Conservation (phyloP, 2,888 invertebrate species). For the Drosophila parthenogenetica region DNA sequence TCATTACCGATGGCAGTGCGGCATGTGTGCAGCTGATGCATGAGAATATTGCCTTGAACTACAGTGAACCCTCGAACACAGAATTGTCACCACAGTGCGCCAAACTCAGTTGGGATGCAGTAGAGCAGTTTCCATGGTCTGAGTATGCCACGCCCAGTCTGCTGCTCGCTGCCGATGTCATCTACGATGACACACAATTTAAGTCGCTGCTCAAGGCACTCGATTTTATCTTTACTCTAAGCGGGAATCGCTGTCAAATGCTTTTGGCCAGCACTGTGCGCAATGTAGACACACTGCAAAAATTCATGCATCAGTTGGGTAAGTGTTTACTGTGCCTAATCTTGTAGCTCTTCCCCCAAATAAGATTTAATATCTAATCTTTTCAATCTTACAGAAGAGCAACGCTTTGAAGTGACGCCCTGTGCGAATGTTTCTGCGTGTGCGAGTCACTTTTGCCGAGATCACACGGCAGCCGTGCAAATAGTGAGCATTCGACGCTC, state of each 20-base stretch:
- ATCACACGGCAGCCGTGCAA: slow-evolving; percentile 68
- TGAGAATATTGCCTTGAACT: slow-evolving; percentile 88
- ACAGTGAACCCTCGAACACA: slow-evolving; percentile 55
- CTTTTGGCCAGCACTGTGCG: slow-evolving; percentile 88
- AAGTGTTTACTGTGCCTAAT: slow-evolving; percentile 45
- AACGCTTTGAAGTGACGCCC: slow-evolving; percentile 58
- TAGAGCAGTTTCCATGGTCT: slow-evolving; percentile 79
- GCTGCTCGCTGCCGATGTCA: slow-evolving; percentile 87
- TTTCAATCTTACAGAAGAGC: slow-evolving; percentile 40
- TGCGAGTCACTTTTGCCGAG: slow-evolving; percentile 66
- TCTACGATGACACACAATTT: slow-evolving; percentile 87
- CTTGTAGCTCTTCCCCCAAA: too few species aligned
- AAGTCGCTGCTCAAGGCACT: slow-evolving; percentile 85
- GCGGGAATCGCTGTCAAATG: slow-evolving; percentile 82
- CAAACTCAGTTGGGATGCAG: slow-evolving; percentile 86
- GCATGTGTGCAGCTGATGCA: slow-evolving; percentile 88
- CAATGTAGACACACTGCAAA: slow-evolving; percentile 87
- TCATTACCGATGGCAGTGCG: slow-evolving; percentile 90
- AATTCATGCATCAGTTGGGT: slow-evolving; percentile 87
- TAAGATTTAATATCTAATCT: neutral
- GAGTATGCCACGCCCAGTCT: slow-evolving; percentile 84
- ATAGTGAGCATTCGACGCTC: slow-evolving; percentile 63
- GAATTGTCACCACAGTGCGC: slow-evolving; percentile 36
- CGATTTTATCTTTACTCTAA: slow-evolving; percentile 83
- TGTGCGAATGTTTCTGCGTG: slow-evolving; percentile 66